Evolutionary conservation across 2,888 invertebrate species (phyloP).

Genomic region (Sthenelais limicola): DNA sequence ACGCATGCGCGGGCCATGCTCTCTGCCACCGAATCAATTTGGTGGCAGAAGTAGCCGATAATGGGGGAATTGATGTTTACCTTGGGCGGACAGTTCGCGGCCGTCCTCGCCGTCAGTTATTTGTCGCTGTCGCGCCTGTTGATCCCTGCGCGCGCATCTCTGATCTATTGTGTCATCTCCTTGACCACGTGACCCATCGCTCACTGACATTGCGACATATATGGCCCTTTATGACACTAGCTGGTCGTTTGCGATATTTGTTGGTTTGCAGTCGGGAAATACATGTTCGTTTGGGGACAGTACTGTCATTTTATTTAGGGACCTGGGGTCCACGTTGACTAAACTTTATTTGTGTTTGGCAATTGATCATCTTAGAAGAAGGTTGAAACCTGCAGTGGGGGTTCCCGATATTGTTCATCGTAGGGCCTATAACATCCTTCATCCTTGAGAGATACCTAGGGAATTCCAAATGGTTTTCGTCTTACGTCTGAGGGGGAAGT

Average conservation of each 20-base stretch:
- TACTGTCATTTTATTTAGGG: constrained; percentile 27
- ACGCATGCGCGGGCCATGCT: constrained; percentile 15
- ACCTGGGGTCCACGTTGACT: no score
- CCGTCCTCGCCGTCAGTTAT: neutral
- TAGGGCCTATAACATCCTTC: no score
- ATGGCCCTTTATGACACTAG: constrained; percentile 29
- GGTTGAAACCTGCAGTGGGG: no score
- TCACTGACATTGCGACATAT: constrained; percentile 23
- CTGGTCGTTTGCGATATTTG: constrained; percentile 18
- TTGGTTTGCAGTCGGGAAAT: constrained; percentile 6
- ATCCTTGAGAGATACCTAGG: no score
- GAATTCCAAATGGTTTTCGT: no score
- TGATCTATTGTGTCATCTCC: constrained; percentile 29
- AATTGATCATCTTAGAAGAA: no score
- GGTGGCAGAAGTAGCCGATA: constrained; percentile 25
- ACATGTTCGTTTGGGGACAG: constrained; percentile 32
- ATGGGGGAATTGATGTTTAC: constrained; percentile 38
- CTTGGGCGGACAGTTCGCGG: constrained; percentile 22
- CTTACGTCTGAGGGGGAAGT: no score
- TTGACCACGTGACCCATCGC: constrained; percentile 28
- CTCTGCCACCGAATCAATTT: constrained; percentile 27
- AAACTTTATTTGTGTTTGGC: no score
- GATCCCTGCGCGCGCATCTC: constrained; percentile 31
- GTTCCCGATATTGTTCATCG: no score
- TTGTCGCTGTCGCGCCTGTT: constrained; percentile 39